phyloP scores from a whole-genome alignment of 2,797 vertebrate genomes.

The Capromys pilorides region DNA sequence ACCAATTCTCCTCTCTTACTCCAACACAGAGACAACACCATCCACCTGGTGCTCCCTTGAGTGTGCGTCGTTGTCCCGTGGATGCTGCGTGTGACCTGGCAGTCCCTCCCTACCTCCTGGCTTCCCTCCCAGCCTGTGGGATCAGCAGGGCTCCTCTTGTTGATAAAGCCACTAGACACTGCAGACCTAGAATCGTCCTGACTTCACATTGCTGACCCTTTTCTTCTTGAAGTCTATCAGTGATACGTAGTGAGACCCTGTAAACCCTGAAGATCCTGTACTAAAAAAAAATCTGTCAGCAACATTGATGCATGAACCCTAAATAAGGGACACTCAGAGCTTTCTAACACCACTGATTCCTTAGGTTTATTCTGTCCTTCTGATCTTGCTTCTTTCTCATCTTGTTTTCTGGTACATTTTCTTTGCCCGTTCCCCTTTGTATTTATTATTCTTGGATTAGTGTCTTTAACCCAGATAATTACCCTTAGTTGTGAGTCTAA shows the following conservation, averaged over 20 bases:
- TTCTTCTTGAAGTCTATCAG: background rate
- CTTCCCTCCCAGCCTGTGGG: background rate
- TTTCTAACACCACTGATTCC: background rate
- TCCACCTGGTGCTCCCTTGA: background rate
- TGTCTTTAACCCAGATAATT: background rate
- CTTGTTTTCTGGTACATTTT: background rate
- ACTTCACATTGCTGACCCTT: background rate
- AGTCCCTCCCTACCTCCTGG: background rate
- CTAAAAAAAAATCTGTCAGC: no score
- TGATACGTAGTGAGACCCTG: background rate
- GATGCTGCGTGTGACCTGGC: background rate
- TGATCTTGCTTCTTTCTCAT: background rate
- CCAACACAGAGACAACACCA: background rate
- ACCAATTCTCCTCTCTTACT: background rate
- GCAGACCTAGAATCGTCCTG: background rate
- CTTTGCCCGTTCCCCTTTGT: background rate
- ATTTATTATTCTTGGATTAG: background rate
- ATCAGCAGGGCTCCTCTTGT: background rate
- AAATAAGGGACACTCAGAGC: background rate
- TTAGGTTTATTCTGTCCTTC: background rate
- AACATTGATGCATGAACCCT: background rate
- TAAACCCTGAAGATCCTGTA: no score
- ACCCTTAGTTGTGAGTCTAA: constrained; percentile 32
- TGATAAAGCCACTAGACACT: background rate
- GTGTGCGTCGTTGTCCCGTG: background rate